Evolutionary conservation across 2,113 vertebrate genomes (phyloP).

Genomic region (Brachyistius frenatus): DNA sequence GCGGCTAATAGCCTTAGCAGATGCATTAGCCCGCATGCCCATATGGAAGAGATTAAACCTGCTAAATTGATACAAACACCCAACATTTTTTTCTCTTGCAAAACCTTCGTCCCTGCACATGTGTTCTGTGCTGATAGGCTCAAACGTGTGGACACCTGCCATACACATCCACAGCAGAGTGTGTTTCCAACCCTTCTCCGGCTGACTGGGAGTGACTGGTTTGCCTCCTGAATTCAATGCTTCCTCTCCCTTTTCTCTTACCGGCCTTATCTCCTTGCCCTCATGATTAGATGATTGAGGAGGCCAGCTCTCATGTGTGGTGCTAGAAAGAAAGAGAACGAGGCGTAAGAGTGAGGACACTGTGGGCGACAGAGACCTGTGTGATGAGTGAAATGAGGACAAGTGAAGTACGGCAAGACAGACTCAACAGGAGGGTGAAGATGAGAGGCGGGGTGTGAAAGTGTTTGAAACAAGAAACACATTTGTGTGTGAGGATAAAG

Average conservation of each 20-base stretch:
- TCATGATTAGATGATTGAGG: slow-evolving; percentile 51
- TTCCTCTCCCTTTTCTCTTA: slow-evolving; percentile 23
- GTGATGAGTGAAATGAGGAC: slow-evolving; percentile 60
- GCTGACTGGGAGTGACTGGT: slow-evolving; percentile 2
- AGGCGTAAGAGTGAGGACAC: slow-evolving; percentile 40
- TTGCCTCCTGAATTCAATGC: slow-evolving; percentile 25
- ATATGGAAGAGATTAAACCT: slow-evolving; percentile 82
- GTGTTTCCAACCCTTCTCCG: neutral
- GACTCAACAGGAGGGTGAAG: slow-evolving; percentile 39
- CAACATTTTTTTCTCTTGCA: slow-evolving; percentile 37
- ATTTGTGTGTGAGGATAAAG: neutral
- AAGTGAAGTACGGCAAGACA: slow-evolving; percentile 30
- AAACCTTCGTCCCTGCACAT: slow-evolving; percentile 4
- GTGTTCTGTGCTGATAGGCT: neutral
- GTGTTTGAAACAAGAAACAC: neutral
- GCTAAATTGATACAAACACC: slow-evolving; percentile 61
- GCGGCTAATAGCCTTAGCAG: slow-evolving; percentile 79
- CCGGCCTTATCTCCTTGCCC: slow-evolving; percentile 12
- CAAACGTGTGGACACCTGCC: slow-evolving; percentile 2
- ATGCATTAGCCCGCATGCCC: slow-evolving; percentile 71
- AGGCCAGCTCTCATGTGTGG: slow-evolving; percentile 61
- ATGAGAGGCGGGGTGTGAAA: slow-evolving; percentile 49
- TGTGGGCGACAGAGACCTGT: neutral
- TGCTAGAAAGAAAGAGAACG: slow-evolving; percentile 25
- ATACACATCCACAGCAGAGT: neutral